Base-by-base conservation (phyloP, 2,113 vertebrate species). In the Otolemur garnettii region DNA sequence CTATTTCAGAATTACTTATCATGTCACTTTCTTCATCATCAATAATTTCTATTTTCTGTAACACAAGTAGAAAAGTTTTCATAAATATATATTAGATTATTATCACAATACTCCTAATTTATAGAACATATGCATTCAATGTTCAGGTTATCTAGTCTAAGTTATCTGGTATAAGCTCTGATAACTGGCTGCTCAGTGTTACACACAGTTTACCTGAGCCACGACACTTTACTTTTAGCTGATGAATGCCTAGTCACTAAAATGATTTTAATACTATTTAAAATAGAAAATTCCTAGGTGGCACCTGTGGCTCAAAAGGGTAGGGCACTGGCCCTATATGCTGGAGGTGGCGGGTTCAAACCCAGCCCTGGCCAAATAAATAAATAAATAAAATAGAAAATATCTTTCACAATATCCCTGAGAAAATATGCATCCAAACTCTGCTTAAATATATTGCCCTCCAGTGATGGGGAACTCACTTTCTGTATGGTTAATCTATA, bases 21-120 rank as follows among this genome's bases (percentile, higher is more conserved):
- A 99, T 98, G 68, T 99, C 99, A 80, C 98, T 99, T 98, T 99
- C 99, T 93, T 99, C 99, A 90, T 99, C 99, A 62, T 99, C 99
- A 85, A 99, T 98, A 62, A 99, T 99, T 98, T 99, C 99, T 90
- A 99, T 99, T 98, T 99, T 99, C 99, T 99, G 98, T 97, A 98
- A 98, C n/a, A 97, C 0, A 15, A 87, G 77, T 74, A 90, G 64
- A 94, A 33, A 95, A 92, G 38, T 92, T 92, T 91, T 42, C 5
- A 87, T 91, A 80, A 95, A 87, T 80, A 93, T 15, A 66, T 87
- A 53, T 57, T 3, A 80, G 72, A 50, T 88, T 13, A 66, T 95
- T 88, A 59, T 77, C 30, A 82, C 50, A 84, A 66, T 14, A 90
- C 5, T 87, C 55, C 91, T 50, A 92, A 92, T 64, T 2, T 82